These are phyloP conservation scores for Gallinago stenura DNA, from an alignment of 2,797 vertebrate genomes.

Conservation along the genomic window DNA sequence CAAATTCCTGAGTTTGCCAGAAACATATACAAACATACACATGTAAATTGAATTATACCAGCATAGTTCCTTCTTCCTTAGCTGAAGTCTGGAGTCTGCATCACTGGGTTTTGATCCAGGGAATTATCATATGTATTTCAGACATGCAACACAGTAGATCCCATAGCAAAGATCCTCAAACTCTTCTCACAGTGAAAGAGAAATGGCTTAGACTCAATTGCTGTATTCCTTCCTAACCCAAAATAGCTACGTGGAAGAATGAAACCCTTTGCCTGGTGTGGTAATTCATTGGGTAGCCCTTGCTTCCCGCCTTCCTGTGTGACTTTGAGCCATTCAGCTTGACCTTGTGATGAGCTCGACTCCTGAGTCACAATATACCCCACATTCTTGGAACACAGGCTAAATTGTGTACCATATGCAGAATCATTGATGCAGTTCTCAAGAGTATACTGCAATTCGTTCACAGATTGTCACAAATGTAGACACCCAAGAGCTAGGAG, in stretches of 20 bases:
- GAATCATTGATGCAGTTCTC: constrained; percentile 39
- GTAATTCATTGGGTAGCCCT: neutral
- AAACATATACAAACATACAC: neutral
- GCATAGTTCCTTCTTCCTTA: neutral
- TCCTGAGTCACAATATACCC: neutral
- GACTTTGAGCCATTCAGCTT: neutral
- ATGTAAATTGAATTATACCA: neutral
- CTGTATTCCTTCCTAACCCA: neutral
- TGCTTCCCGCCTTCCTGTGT: neutral
- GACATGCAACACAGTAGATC: neutral
- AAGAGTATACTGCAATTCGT: constrained; percentile 45
- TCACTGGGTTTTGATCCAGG: constrained; percentile 4
- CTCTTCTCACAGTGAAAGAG: neutral
- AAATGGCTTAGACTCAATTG: neutral
- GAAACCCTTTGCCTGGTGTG: neutral
- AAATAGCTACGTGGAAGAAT: neutral
- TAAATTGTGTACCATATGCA: constrained; percentile 12
- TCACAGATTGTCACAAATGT: constrained; percentile 61
- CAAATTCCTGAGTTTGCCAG: neutral
- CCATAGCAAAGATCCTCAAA: neutral
- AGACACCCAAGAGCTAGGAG: constrained; percentile 51
- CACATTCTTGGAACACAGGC: neutral
- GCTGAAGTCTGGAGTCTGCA: neutral
- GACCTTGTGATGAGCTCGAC: neutral
- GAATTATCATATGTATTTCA: constrained; percentile 41